Evolutionary conservation across 1,140 invertebrate species (phyloP).

Genomic region (Spodoptera litura): DNA sequence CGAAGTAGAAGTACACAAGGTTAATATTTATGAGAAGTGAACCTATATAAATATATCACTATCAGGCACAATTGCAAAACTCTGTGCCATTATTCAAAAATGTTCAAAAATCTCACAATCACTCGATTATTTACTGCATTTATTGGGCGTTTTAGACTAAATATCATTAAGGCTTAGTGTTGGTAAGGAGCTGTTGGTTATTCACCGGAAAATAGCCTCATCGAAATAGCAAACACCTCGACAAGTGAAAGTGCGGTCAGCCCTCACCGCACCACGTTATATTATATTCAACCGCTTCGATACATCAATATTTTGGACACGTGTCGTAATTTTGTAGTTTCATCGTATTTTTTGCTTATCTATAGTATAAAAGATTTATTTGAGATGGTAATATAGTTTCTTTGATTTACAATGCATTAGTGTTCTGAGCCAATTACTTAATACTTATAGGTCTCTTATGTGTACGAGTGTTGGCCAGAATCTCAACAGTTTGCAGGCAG

Average conservation of each 20-base stretch:
- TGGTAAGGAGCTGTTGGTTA: constrained; percentile 34
- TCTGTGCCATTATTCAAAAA: too few species aligned
- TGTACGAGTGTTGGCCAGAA: too few species aligned
- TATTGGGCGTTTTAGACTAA: constrained; percentile 58
- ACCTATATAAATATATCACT: too few species aligned
- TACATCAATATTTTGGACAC: not conserved
- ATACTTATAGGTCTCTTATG: too few species aligned
- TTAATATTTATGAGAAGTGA: too few species aligned
- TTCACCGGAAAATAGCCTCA: constrained; percentile 48
- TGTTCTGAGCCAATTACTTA: too few species aligned
- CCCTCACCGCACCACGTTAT: constrained; percentile 1
- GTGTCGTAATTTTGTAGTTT: not conserved
- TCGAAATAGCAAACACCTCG: constrained; percentile 34
- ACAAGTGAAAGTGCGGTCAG: not conserved
- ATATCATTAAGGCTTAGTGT: constrained; percentile 62
- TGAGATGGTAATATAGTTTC: too few species aligned
- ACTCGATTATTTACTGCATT: constrained; percentile 32
- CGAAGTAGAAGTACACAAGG: too few species aligned
- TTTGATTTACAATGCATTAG: too few species aligned
- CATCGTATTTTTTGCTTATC: not conserved
- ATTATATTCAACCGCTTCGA: constrained; percentile 1
- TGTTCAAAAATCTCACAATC: not conserved
- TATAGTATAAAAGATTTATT: too few species aligned
- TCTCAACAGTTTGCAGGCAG: too few species aligned
- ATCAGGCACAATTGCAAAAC: too few species aligned